Percentiles rank a stretch among this genome's conserved stretches.
These are phyloP conservation scores for Tamandua tetradactyla DNA, from an alignment of 2,797 vertebrate species.

Conservation along the genomic window DNA sequence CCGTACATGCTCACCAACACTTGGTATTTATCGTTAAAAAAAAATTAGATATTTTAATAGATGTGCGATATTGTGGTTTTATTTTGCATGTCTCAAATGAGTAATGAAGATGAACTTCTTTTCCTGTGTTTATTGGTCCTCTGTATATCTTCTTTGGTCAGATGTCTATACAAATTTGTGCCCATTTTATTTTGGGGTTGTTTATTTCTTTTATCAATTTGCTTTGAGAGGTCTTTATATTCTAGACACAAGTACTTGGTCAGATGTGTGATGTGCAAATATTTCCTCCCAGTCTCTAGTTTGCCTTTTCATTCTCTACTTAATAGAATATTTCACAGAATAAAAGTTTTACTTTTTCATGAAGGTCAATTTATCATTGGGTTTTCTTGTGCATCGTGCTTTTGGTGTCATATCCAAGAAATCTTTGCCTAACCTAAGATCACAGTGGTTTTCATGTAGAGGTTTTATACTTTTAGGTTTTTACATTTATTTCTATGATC, in stretches of 20 bases:
- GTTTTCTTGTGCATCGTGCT: not conserved
- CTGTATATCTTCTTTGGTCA: not conserved
- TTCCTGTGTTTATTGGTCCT: not conserved
- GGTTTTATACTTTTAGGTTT: not conserved
- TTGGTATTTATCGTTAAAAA: not conserved
- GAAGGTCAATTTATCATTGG: not conserved
- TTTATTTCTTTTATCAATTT: not conserved
- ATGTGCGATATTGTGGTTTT: not conserved
- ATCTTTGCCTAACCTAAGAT: not conserved
- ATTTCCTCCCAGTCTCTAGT: not conserved
- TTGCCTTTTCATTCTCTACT: not conserved
- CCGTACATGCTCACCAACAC: not conserved
- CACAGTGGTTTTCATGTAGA: slow-evolving; percentile 12
- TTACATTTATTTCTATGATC: not conserved
- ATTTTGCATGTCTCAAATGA: too few relatives aligned
- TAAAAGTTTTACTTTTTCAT: not conserved
- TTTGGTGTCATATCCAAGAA: not conserved
- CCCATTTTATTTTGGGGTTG: not conserved
- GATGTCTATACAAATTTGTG: not conserved
- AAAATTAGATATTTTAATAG: not conserved
- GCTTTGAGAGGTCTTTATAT: not conserved
- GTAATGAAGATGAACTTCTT: too few relatives aligned
- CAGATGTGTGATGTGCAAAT: not conserved
- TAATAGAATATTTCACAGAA: slow-evolving; percentile 25
- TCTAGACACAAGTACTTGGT: not conserved